phyloP scores from a whole-genome alignment of 2,797 vertebrate species.

The Eurystomus glaucurus region DNA sequence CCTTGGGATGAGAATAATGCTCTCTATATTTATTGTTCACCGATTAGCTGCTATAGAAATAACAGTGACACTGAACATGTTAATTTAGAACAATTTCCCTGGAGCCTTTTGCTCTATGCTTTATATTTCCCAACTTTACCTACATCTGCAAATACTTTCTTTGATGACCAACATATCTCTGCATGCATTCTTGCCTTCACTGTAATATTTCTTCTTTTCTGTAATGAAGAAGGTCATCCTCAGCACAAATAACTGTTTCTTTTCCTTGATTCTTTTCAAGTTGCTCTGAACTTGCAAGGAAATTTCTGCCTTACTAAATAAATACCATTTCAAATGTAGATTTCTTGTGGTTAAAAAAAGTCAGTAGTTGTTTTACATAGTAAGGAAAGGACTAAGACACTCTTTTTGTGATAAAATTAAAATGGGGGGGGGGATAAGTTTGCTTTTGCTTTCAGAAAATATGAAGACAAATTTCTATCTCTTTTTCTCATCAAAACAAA shows the following conservation, averaged over 20 bases:
- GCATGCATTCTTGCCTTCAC: background rate
- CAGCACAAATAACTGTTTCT: background rate
- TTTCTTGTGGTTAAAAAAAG: background rate
- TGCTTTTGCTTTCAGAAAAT: background rate
- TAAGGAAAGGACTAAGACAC: background rate
- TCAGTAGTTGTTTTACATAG: background rate
- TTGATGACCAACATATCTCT: slow-evolving; percentile 2
- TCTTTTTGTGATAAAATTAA: background rate
- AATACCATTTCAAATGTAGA: background rate
- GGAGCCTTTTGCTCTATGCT: background rate
- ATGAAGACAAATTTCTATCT: background rate
- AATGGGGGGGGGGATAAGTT: background rate
- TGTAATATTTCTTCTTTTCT: slow-evolving; percentile 12
- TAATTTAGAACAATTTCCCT: slow-evolving; percentile 16
- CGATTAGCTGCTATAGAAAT: slow-evolving; percentile 34
- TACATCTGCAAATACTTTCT: slow-evolving; percentile 59
- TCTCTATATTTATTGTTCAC: slow-evolving; percentile 33
- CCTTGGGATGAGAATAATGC: background rate
- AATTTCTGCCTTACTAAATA: background rate
- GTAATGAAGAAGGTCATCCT: background rate
- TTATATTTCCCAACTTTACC: background rate
- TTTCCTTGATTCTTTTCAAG: background rate
- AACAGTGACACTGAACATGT: slow-evolving; percentile 12
- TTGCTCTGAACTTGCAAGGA: background rate
- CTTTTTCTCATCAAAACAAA: background rate